These are phyloP conservation scores for Nomada ruficornis DNA, from an alignment of 2,888 invertebrate species.

Conservation along the genomic window DNA sequence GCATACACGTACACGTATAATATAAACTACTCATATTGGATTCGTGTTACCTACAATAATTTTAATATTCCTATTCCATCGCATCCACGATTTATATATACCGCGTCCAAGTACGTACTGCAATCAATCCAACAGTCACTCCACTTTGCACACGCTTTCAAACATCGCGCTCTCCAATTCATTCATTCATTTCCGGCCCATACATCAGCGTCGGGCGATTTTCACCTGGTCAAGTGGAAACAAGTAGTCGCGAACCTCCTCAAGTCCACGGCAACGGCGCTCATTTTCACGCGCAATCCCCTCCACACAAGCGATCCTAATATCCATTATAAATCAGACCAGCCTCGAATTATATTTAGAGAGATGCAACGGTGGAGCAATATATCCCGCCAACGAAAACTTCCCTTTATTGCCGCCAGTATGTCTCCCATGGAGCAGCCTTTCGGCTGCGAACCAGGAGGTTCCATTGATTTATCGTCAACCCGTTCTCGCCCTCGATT, in stretches of 20 bases:
- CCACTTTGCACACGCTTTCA: neutral
- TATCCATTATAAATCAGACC: slow-evolving; percentile 48
- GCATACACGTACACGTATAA: too few species aligned
- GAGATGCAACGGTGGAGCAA: slow-evolving; percentile 6
- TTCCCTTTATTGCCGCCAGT: slow-evolving; percentile 25
- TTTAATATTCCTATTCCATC: too few species aligned
- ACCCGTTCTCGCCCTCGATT: slow-evolving; percentile 53
- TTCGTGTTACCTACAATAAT: too few species aligned
- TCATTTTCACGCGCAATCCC: slow-evolving; percentile 27
- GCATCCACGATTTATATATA: neutral
- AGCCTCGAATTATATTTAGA: slow-evolving; percentile 47
- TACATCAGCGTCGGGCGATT: slow-evolving; percentile 38
- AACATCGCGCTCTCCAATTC: neutral
- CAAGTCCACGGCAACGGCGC: slow-evolving; percentile 16
- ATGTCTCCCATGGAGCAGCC: slow-evolving; percentile 12
- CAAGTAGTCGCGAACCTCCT: slow-evolving; percentile 38
- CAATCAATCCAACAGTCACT: neutral
- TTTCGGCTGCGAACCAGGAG: slow-evolving; percentile 22
- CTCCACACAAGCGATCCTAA: slow-evolving; percentile 41
- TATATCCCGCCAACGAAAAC: slow-evolving; percentile 17
- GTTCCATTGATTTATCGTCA: slow-evolving; percentile 58
- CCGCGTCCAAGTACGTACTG: neutral
- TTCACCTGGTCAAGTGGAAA: slow-evolving; percentile 27
- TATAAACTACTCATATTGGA: too few species aligned
- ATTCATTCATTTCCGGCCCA: slow-evolving; percentile 22